Base-by-base conservation (phyloP, 2,113 vertebrate species). In the Orthochromis indermauri region DNA sequence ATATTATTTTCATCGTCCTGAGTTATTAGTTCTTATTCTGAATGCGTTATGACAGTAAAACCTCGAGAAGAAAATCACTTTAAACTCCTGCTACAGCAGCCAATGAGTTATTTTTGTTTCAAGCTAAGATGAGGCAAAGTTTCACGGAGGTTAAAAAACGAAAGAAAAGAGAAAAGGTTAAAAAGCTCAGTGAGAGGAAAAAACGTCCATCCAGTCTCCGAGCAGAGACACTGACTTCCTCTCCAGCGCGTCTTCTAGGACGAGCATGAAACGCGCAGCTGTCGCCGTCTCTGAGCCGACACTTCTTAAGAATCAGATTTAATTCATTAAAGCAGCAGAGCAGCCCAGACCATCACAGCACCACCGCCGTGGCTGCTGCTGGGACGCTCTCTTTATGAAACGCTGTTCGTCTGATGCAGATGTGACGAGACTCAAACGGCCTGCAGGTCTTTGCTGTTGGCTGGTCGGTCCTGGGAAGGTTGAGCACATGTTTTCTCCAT, bases 391-490 rank as follows among this genome's bases (percentile, higher is more conserved):
- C 57, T 61, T 17, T 61, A 10, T 10, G 55, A 59, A 31, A 59
- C 26, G 55, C 8, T 59, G 26, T 61, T 31, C 8, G 14, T 17
- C 26, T 61, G 57, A 61, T 10, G 26, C 26, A 61, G 57, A 31
- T 10, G 26, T 61, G 6, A 61, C 14, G 26, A 17, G 14, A 61
- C 57, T 17, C 14, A 61, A 31, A 10, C 57, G 8, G 57, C 5
- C 28, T 61, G 57, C 26, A 17, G 26, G 14, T 17, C 57, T 17
- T 61, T 61, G 26, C 13, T 59, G 57, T 7, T 12, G 21, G n/a
- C 11, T 14, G 54, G 0, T 61, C 16, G 5, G 16, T 61, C 28
- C 28, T 33, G 57, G 0, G 0, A 17, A 61, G 26, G 14, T 61
- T 31, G 57, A 61, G 28, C 57, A 61, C 14, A 17, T 17, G 57